Evolutionary conservation across 2,888 invertebrate species (phyloP), one percentile per base, ranked within the genome.

Genomic region (Parnassius glacialis): DNA sequence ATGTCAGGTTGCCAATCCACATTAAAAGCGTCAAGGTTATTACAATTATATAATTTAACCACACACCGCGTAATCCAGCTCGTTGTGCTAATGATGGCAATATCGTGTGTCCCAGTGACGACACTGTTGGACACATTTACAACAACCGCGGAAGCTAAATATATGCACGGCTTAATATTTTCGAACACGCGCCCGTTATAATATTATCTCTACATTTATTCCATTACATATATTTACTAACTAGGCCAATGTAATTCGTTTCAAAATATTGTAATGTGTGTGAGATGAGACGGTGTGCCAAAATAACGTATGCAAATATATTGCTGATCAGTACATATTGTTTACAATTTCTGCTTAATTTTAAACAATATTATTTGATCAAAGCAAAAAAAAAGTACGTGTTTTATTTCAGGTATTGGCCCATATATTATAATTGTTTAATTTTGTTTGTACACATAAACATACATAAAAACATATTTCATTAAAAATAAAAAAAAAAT

Each of bases 181-280:
- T 66, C 62, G 64, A 45, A 67, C 63, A 64, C 65, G 66, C 61
- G 67, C 68, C 64, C 61, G 65, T 67, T 64, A 63, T 69, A 54
- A 68, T 68, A 68, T 69, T 68, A 68, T 50, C 48, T 57, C 62
- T 47, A 47, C 43, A 16, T 58, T 54, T 54, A 62, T 62, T 34
- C 34, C 7, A 34, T 34, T 34, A 34, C 34, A 34, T 9, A 44
- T 55, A 68, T 62, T 61, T 44, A 56, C 64, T 63, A 64, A 65
- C 64, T 43, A 53, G 57, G 59, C 44, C 56, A 48, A 45, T 62
- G 62, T 62, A 65, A 64, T 61, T 45, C 41, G 44, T 68, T 67
- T 66, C 65, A 57, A 65, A 65, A 66, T 65, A 47, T 55, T 45
- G n/a, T n/a, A 45, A 45, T 34, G 34, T 34, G 34, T 34, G 34